These are phyloP conservation scores for Blennius ocellaris DNA, from an alignment of 2,113 vertebrate species.

Conservation along the genomic window DNA sequence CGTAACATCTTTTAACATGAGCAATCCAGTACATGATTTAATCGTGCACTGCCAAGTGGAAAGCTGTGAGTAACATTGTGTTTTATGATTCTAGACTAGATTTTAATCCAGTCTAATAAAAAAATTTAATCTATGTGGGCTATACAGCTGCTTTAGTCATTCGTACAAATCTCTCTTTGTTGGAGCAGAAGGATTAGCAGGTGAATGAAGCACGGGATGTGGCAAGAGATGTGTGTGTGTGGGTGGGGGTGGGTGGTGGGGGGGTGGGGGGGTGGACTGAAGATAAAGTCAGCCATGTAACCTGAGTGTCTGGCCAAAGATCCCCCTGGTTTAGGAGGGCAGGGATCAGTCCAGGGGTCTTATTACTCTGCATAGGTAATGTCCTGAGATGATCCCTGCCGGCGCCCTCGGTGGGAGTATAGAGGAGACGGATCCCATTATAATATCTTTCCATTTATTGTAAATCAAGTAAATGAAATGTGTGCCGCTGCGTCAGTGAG, in stretches of 20 bases:
- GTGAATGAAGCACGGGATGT: conserved; percentile 10
- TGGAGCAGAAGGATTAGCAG: conserved; percentile 28
- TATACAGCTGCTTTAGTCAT: conserved; percentile 15
- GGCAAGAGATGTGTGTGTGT: not conserved
- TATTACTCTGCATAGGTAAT: conserved; percentile 69
- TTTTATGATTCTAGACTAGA: not conserved
- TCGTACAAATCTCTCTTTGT: conserved; percentile 32
- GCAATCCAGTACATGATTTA: too few relatives aligned
- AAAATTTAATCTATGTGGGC: not conserved
- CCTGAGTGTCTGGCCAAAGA: conserved; percentile 38
- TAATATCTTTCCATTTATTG: too few relatives aligned
- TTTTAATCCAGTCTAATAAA: not conserved
- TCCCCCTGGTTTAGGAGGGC: conserved; percentile 23
- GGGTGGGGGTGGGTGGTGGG: too few relatives aligned
- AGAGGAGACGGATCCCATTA: not conserved
- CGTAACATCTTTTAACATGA: too few relatives aligned
- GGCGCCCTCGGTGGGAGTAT: conserved; percentile 13
- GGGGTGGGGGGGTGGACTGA: conserved; percentile 17
- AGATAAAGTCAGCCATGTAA: conserved; percentile 65
- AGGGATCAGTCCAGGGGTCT: conserved; percentile 52
- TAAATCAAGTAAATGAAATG: not conserved
- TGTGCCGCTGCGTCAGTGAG: not conserved
- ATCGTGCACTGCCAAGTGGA: too few relatives aligned
- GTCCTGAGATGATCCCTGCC: conserved; percentile 55
- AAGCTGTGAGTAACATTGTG: not conserved